These are phyloP conservation scores for Melopsittacus undulatus DNA, from an alignment of 2,797 vertebrate genomes.

Conservation along the genomic window DNA sequence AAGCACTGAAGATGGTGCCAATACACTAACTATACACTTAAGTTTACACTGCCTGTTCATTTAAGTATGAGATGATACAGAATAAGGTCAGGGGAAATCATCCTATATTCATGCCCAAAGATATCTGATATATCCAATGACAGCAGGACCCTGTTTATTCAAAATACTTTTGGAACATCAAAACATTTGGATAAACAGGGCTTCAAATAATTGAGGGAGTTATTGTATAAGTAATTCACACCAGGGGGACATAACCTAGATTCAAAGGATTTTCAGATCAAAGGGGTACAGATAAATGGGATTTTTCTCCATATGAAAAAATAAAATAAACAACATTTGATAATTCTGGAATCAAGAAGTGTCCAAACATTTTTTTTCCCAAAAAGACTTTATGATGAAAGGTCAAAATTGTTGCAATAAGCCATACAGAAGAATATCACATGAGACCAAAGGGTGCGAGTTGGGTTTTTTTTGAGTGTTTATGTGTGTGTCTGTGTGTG, in stretches of 20 bases:
- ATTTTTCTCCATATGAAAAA: constrained; percentile 55
- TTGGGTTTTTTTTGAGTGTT: background rate
- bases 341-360: constrained; percentile 31
- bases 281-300: constrained; percentile 58
- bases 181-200: constrained; percentile 77
- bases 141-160: constrained; percentile 64
- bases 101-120: constrained; percentile 40
- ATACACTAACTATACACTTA: background rate
- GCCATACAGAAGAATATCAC: background rate
- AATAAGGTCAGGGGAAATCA: constrained; percentile 54
- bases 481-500: no score
- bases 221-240: constrained; percentile 74
- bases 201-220: constrained; percentile 73
- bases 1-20: constrained; percentile 6
- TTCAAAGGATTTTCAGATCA: constrained; percentile 72
- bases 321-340: constrained; percentile 18
- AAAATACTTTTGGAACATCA: constrained; percentile 70
- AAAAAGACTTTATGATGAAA: background rate
- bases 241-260: constrained; percentile 74
- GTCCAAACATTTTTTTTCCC: background rate
- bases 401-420: background rate
- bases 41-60: background rate
- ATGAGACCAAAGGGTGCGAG: background rate
- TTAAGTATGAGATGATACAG: constrained; percentile 33
- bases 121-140: constrained; percentile 38